Percentiles rank a stretch among this genome's conserved stretches.
Evolutionary conservation across 2,888 invertebrate genomes (phyloP).

Genomic region (Empis livida): DNA sequence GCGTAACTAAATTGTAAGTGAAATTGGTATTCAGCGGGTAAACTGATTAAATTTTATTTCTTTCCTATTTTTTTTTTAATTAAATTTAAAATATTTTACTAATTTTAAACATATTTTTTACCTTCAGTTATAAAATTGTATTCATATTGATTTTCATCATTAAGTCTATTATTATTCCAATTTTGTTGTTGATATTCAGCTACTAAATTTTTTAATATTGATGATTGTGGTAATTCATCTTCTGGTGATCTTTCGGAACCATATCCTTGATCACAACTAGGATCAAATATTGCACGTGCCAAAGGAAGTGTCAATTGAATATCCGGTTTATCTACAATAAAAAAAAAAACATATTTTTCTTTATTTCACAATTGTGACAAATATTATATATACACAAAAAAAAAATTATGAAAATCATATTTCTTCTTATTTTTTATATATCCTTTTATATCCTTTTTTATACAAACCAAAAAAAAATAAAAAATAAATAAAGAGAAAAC

Average conservation of each 20-base stretch:
- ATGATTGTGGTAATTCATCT: conserved; percentile 58
- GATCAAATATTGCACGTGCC: conserved; percentile 29
- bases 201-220: no score
- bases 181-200: neutral
- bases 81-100: no score
- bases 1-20: no score
- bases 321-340: conserved; percentile 11
- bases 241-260: conserved; percentile 65
- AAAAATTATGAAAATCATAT: no score
- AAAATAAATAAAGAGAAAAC: no score
- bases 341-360: neutral
- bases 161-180: neutral
- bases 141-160: conserved; percentile 27
- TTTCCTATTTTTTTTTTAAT: no score
- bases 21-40: no score
- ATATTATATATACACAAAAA: neutral
- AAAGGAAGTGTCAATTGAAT: conserved; percentile 14
- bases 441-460: no score
- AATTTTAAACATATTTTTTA: conserved; percentile 34
- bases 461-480: no score
- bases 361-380: neutral
- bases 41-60: no score
- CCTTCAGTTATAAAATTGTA: conserved; percentile 59
- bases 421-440: neutral
- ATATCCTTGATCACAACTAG: conserved; percentile 58